These are phyloP conservation scores for Clarias gariepinus DNA, from an alignment of 2,113 vertebrate species.

Conservation along the genomic window DNA sequence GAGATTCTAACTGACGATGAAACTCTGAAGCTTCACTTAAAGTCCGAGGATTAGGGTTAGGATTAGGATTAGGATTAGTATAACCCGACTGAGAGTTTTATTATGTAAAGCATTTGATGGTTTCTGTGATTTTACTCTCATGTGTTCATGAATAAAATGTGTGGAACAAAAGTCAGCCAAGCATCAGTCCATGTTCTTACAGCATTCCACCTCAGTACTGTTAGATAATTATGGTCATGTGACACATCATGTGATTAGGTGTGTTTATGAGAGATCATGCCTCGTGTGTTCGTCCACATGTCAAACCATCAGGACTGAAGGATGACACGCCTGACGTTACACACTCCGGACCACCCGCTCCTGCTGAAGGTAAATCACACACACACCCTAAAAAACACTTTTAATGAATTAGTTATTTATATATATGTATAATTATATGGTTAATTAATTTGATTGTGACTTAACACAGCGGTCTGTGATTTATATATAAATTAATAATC, in stretches of 20 bases:
- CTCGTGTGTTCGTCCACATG: slow-evolving; percentile 54
- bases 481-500: not conserved
- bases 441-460: not conserved
- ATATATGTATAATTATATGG: too few relatives aligned
- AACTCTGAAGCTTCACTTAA: too few relatives aligned
- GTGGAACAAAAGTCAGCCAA: slow-evolving; percentile 53
- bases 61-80: too few relatives aligned
- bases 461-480: not conserved
- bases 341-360: slow-evolving; percentile 33
- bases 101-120: not conserved
- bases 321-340: slow-evolving; percentile 59
- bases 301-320: slow-evolving; percentile 69
- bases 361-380: slow-evolving; percentile 61
- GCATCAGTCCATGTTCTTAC: slow-evolving; percentile 12
- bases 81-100: not conserved
- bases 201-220: not conserved
- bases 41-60: too few relatives aligned
- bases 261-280: slow-evolving; percentile 28
- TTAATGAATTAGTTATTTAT: not conserved
- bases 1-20: not conserved
- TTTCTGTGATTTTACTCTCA: not conserved
- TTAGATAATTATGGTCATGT: not conserved
- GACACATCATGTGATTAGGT: not conserved
- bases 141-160: slow-evolving; percentile 3
- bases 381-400: not conserved